A percentile compares a stretch with the other conserved stretches of the same genome.
Evolutionary conservation across 2,888 invertebrate genomes (phyloP).

Genomic region (Yponomeuta plumbellus): DNA sequence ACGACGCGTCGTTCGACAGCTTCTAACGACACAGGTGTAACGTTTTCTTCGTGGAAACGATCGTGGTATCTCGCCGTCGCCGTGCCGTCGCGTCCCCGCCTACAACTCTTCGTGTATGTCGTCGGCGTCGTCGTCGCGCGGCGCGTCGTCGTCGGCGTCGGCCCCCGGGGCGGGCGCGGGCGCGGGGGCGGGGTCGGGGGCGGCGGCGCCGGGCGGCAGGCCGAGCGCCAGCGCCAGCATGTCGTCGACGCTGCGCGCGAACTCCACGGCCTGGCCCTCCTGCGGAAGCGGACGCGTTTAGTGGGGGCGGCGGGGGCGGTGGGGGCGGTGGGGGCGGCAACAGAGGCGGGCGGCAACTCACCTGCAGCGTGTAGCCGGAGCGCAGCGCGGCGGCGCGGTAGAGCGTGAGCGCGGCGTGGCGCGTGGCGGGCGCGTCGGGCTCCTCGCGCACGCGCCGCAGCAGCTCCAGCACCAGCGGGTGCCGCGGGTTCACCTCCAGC

Average conservation of each 20-base stretch:
- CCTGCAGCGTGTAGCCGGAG: constrained; percentile 91
- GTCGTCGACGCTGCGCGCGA: constrained; percentile 92
- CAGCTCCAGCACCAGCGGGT: constrained; percentile 95
- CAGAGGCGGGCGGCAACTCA: too few species aligned
- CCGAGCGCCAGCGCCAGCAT: constrained; percentile 91
- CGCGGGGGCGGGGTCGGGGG: constrained; percentile 47
- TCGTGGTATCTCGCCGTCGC: neutral
- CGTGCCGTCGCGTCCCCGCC: constrained; percentile 13
- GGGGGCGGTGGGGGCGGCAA: too few species aligned
- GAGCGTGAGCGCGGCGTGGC: constrained; percentile 91
- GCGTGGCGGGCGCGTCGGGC: constrained; percentile 80
- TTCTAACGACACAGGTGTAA: too few species aligned
- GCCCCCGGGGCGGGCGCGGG: neutral
- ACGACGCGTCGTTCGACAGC: too few species aligned
- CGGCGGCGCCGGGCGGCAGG: constrained; percentile 83
- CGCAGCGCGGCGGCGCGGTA: constrained; percentile 94
- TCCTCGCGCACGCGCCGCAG: constrained; percentile 87
- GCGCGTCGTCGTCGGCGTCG: constrained; percentile 12
- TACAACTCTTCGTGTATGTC: constrained; percentile 50
- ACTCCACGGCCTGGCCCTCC: constrained; percentile 79
- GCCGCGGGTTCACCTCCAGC: constrained; percentile 97
- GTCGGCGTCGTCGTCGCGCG: constrained; percentile 34
- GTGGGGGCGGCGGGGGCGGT: too few species aligned
- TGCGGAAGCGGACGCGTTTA: constrained; percentile 21
- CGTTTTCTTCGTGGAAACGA: too few species aligned